Evolutionary conservation across 2,888 invertebrate genomes (phyloP), one percentile per base, ranked within the genome.

Genomic region (Polietes domitor): DNA sequence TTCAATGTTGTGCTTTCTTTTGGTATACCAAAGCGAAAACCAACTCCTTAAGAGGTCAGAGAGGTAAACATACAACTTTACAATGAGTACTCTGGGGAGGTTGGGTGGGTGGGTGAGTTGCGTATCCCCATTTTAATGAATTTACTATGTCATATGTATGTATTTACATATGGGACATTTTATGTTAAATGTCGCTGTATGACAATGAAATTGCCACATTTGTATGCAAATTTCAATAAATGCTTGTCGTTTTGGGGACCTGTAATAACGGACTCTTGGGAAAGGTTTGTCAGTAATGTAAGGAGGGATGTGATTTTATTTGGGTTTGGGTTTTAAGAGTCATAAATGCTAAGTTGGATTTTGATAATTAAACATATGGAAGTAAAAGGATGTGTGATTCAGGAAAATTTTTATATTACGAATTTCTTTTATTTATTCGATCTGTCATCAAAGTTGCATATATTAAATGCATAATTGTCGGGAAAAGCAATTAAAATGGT

Each of bases 161-260:
- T 12, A n/a, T n/a, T 47, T n/a, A 58, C 24, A 58, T 58, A 58
- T 58, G 58, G 58, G 26, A 26, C 58, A 24, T 26, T 58, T 58
- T 58, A 26, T 26, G 12, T 24, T 15, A 26, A 58, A 58, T 12
- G 15, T 10, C 58, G 12, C 24, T 9, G 15, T 6, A 58, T 26
- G 24, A 58, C 26, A 10, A 58, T 58, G 12, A 47, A 24, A 26
- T 10, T 15, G 5, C 26, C 15, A 58, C 15, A 26, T 58, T 58
- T 15, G 10, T 15, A 58, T 58, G 15, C 7, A 10, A 50, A 50
- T 50, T 53, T 0, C 12, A 12, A 10, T 7, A 37, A 32, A 32
- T 32, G 32, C 3, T 32, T 32, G 4, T 3, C 3, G 32, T 32
- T 41, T 41, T 10, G 12, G 41, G 1, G n/a, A 15, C 12, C n/a